Base-by-base conservation (phyloP, 2,113 vertebrate species). In the Paradisaea rubra region DNA sequence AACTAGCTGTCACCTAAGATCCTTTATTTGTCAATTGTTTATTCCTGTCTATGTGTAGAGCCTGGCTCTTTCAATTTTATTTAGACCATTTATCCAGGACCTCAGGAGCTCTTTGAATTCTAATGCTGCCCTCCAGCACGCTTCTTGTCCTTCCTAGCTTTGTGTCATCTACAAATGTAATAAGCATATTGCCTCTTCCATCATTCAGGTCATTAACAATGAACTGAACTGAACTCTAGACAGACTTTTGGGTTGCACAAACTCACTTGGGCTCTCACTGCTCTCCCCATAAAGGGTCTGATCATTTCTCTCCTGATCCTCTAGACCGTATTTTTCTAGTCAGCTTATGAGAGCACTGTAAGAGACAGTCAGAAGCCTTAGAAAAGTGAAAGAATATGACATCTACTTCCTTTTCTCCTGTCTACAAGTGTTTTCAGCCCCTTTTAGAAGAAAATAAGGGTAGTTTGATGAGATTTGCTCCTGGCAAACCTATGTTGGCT, bases 41-140 rank as follows among this genome's bases (percentile, higher is more conserved):
- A 83, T 74, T 84, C 91, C 69, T 70, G 59, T 54, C 88, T 74
- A 13, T 0, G 3, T 27, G 3, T 52, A 49, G 74, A 90, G 76
- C 47, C 76, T 94, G 52, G 77, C 72, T 68, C 52, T 94, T 90
- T 56, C 88, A 73, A 93, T 93, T 94, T 93, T 74, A 83, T 94
- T 96, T 92, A 94, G 92, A 74, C 86, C 56, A 94, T 92, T 78
- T 74, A 93, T 96, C 76, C 80, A 81, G 72, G 84, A 92, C 50
- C 85, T 93, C 60, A 37, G 74, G 69, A 86, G 69, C 86, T 86
- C 54, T 88, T 56, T 94, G 95, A 95, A 94, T 96, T 94, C 86
- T 93, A 95, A 92, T 94, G 88, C 60, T 96, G 94, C 44, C 86
- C 88, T 95, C 77, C 60, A 93, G 72, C 63, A 91, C 1, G 12